A percentile compares a stretch with the other conserved stretches of the same genome.
Evolutionary conservation across 30 jellyfish, hydroid and myxozoan genomes (phyloP).

Genomic region (Chrysaora quinquecirrha): DNA sequence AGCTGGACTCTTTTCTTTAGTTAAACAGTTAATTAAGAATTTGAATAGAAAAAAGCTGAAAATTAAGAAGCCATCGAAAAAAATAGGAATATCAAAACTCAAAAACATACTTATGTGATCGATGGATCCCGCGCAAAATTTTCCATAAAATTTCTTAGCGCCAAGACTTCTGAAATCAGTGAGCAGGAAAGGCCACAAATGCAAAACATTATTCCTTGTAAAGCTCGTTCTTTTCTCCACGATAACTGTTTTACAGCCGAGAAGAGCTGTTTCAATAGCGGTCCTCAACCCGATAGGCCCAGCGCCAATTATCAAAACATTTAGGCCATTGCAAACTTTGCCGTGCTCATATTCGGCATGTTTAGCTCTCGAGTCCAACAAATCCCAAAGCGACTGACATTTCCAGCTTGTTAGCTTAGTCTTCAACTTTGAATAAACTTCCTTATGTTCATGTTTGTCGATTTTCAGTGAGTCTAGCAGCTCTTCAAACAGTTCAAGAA

Average conservation of each 20-base stretch:
- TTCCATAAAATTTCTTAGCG: constrained; percentile 93
- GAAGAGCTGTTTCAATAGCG: constrained; percentile 86
- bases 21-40: too few relatives aligned
- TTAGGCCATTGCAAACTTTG: constrained; percentile 51
- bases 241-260: constrained; percentile 88
- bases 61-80: too few relatives aligned
- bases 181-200: constrained; percentile 94
- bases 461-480: constrained; percentile 40
- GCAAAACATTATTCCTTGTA: constrained; percentile 87
- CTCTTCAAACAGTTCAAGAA: constrained; percentile 47
- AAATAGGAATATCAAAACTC: too few relatives aligned
- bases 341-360: constrained; percentile 89
- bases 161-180: constrained; percentile 92
- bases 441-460: constrained; percentile 37
- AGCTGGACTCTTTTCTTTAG: too few relatives aligned
- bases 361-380: constrained; percentile 74
- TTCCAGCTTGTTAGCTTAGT: constrained; percentile 84
- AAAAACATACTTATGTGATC: constrained; percentile 97
- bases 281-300: constrained; percentile 97
- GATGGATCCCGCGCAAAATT: constrained; percentile 94
- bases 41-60: too few relatives aligned
- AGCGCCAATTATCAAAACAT: constrained; percentile 81
- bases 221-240: constrained; percentile 85
- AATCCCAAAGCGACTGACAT: constrained; percentile 95
- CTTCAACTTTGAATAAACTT: constrained; percentile 61